phyloP scores from a whole-genome alignment of 1,140 invertebrate species.

The Heliconius himera region DNA sequence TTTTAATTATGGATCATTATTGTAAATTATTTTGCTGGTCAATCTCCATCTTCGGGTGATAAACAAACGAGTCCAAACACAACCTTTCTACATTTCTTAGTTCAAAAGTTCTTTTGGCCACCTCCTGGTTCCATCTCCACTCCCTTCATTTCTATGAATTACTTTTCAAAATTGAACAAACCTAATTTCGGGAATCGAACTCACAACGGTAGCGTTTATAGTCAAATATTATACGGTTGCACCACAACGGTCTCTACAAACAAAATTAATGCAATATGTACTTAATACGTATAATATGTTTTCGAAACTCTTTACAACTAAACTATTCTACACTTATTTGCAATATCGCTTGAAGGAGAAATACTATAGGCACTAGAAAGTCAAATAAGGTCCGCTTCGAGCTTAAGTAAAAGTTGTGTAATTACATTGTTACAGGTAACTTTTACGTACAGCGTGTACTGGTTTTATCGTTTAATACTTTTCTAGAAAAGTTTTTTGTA shows the following conservation, averaged over 20 bases:
- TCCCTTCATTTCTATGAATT: too few species aligned
- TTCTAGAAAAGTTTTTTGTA: not conserved
- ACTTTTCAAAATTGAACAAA: too few species aligned
- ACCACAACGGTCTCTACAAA: not conserved
- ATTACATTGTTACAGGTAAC: slow-evolving; percentile 15
- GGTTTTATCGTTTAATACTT: not conserved
- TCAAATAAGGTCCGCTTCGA: slow-evolving; percentile 3
- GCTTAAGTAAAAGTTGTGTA: slow-evolving; percentile 13
- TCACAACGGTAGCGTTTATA: not conserved
- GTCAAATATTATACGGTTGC: not conserved
- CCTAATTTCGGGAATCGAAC: too few species aligned
- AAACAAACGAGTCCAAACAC: too few species aligned
- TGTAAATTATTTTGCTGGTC: too few species aligned
- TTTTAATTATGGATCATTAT: too few species aligned
- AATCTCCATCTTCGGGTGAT: too few species aligned
- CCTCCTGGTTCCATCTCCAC: too few species aligned
- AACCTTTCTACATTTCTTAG: too few species aligned
- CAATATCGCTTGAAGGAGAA: slow-evolving; percentile 8
- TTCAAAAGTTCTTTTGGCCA: too few species aligned
- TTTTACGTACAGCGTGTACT: not conserved
- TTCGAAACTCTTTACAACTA: not conserved
- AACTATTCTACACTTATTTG: slow-evolving; percentile 13
- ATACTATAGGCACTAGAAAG: slow-evolving; percentile 11
- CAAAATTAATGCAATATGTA: not conserved
- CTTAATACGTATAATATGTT: not conserved